Conservation (phyloP, 1,140 invertebrate genomes). For the Hycleus phaleratus region DNA sequence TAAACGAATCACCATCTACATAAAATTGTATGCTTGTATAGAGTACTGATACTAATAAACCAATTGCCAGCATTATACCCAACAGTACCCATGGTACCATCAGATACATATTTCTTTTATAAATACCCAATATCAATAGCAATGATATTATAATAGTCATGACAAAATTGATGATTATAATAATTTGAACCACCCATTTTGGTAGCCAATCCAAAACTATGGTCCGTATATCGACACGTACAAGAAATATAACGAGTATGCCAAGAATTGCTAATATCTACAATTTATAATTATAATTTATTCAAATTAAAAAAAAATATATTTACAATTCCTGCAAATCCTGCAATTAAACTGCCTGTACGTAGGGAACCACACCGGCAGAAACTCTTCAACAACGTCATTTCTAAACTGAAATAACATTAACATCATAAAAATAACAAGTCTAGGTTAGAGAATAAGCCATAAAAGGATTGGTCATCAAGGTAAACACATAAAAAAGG, state of each 20-base stretch:
- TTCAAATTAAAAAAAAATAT: too few relatives aligned
- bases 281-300: neutral
- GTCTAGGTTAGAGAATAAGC: neutral
- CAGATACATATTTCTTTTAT: conserved; percentile 65
- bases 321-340: conserved; percentile 56
- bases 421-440: too few relatives aligned
- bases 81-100: conserved; percentile 77
- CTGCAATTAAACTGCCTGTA: conserved; percentile 62
- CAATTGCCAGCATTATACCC: conserved; percentile 66
- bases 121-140: conserved; percentile 64
- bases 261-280: conserved; percentile 52
- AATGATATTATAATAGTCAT: conserved; percentile 73
- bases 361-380: conserved; percentile 61
- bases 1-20: conserved; percentile 48
- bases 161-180: conserved; percentile 68
- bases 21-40: conserved; percentile 67
- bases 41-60: conserved; percentile 63
- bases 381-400: conserved; percentile 23
- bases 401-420: neutral
- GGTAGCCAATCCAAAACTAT: conserved; percentile 57
- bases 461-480: too few relatives aligned
- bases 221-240: conserved; percentile 58
- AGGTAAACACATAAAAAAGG: too few relatives aligned
- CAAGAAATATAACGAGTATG: conserved; percentile 46
- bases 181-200: conserved; percentile 57